Evolutionary conservation across 2,888 invertebrate genomes (phyloP).

Genomic region (Orthosia incerta): DNA sequence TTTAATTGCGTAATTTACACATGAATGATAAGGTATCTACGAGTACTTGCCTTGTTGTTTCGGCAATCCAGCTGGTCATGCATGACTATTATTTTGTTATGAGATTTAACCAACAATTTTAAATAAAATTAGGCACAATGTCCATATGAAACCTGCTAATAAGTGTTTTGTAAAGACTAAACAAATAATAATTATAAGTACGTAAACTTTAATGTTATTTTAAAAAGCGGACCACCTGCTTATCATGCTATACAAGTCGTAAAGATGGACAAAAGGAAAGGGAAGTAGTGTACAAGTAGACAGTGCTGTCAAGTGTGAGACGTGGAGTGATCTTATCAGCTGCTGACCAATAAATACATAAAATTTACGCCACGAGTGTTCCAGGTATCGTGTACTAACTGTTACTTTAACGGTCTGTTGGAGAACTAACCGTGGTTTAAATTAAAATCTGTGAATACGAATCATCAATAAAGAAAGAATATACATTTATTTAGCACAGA

Average conservation of each 20-base stretch:
- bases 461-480: not conserved
- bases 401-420: constrained; percentile 39
- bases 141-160: not conserved
- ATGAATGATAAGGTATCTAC: not conserved
- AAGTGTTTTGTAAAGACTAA: not conserved
- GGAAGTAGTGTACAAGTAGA: constrained; percentile 47
- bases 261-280: constrained; percentile 41
- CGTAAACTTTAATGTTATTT: not conserved
- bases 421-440: constrained; percentile 4
- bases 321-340: constrained; percentile 49
- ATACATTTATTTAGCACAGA: no score
- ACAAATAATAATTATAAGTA: constrained; percentile 17
- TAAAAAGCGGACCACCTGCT: constrained; percentile 36
- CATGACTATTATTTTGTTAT: not conserved
- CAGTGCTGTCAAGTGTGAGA: constrained; percentile 30
- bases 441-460: constrained; percentile 6
- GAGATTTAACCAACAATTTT: no score
- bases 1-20: not conserved
- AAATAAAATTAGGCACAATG: no score
- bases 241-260: constrained; percentile 42
- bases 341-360: constrained; percentile 30
- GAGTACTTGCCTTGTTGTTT: not conserved
- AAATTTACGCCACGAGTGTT: constrained; percentile 19
- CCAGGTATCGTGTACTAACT: constrained; percentile 34
- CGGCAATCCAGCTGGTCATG: no score